Conservation (phyloP, 2,797 vertebrate genomes). For the Syncerus caffer region DNA sequence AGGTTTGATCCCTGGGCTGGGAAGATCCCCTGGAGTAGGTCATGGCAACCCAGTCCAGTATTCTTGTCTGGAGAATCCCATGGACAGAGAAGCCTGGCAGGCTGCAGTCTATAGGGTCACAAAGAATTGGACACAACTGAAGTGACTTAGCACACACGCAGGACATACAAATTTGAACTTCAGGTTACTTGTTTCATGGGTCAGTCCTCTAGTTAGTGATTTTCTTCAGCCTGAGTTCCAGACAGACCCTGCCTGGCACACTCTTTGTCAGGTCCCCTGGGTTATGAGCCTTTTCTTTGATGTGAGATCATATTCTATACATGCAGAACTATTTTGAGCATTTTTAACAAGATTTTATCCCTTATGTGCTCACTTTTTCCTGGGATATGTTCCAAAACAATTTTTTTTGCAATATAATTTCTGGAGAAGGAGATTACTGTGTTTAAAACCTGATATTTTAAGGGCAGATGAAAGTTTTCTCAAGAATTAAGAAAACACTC, state of each 20-base stretch:
- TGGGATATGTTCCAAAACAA: conserved; percentile 38
- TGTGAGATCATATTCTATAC: conserved; percentile 36
- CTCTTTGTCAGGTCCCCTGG: background rate
- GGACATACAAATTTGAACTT: background rate
- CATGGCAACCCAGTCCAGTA: background rate
- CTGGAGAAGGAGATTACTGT: conserved; percentile 18
- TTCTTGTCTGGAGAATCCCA: background rate
- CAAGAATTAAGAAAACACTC: conserved; percentile 57
- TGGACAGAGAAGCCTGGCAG: background rate
- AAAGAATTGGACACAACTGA: background rate
- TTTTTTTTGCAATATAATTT: conserved; percentile 17
- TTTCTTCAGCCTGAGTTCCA: background rate
- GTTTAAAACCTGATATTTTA: conserved; percentile 62
- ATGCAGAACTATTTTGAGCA: conserved; percentile 32
- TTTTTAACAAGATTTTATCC: conserved; percentile 26
- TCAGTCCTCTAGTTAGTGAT: background rate
- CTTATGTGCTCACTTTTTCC: background rate
- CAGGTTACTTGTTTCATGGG: background rate
- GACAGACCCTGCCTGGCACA: background rate
- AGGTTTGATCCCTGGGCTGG: background rate
- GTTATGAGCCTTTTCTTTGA: conserved; percentile 2
- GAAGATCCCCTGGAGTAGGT: background rate
- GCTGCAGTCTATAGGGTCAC: background rate
- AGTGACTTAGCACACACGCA: background rate
- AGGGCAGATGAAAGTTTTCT: conserved; percentile 55